Conservation (phyloP, 2,888 invertebrate genomes). For the Melieria picta region DNA sequence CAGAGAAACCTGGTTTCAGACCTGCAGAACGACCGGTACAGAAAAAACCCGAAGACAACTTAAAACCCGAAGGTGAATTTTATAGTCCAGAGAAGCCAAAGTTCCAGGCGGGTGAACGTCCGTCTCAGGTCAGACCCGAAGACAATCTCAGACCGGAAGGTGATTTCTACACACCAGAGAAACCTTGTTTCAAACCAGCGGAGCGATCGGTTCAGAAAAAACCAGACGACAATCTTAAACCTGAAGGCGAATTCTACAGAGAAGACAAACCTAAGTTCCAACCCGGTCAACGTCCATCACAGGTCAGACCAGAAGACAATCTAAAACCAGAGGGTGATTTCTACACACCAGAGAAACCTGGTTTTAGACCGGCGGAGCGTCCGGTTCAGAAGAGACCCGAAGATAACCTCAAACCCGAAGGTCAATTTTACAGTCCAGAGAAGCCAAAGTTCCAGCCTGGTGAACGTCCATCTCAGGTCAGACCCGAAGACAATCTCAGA, state of each 20-base stretch:
- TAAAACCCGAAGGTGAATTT: conserved; percentile 62
- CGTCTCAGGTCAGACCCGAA: conserved; percentile 65
- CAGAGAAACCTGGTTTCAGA: too few species aligned
- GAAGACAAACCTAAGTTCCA: conserved; percentile 64
- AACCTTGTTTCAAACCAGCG: conserved; percentile 61
- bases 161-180: conserved; percentile 68
- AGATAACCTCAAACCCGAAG: conserved; percentile 58
- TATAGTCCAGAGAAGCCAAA: conserved; percentile 65
- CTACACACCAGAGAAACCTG: conserved; percentile 66
- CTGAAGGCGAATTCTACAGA: conserved; percentile 66
- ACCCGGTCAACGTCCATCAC: conserved; percentile 54
- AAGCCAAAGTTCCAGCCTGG: conserved; percentile 60
- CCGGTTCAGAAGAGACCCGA: conserved; percentile 67
- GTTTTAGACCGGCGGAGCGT: conserved; percentile 55
- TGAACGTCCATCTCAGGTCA: conserved; percentile 69
- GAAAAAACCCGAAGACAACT: too few species aligned
- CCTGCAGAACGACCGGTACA: too few species aligned
- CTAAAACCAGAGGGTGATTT: conserved; percentile 69
- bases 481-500: conserved; percentile 71
- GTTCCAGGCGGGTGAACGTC: conserved; percentile 60
- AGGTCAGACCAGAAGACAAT: conserved; percentile 72
- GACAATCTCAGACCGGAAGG: conserved; percentile 73
- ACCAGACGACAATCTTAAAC: conserved; percentile 45
- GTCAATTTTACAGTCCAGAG: conserved; percentile 50
- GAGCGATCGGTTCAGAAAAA: conserved; percentile 67